A percentile compares a stretch with the other conserved stretches of the same genome.
phyloP scores from a whole-genome alignment of 2,797 vertebrate species.

The Paedocypris micromegethes region DNA sequence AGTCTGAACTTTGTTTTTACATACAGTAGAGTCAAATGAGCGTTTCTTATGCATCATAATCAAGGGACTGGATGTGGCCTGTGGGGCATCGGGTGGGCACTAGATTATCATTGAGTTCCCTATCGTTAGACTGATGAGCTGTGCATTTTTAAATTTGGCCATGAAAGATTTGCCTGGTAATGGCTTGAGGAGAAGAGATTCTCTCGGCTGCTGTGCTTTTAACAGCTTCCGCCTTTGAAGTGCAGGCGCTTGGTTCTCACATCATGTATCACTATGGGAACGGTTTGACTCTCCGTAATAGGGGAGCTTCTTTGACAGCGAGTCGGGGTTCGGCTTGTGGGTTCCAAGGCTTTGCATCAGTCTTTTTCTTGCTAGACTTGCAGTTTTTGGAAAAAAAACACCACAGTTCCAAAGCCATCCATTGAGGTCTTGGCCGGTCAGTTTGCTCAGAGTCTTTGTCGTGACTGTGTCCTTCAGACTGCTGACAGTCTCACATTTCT shows the following conservation, averaged over 20 bases:
- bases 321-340: constrained; percentile 8
- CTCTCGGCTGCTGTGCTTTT: constrained; percentile 41
- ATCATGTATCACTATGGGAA: constrained; percentile 51
- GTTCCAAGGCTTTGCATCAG: not conserved
- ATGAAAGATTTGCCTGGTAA: constrained; percentile 46
- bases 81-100: too few species aligned
- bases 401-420: not conserved
- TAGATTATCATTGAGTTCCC: too few species aligned
- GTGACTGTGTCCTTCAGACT: constrained; percentile 2
- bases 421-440: constrained; percentile 2
- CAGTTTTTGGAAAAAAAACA: not conserved
- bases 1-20: too few species aligned
- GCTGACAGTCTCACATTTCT: not conserved
- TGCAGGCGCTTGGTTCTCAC: constrained; percentile 51
- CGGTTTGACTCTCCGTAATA: constrained; percentile 34
- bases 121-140: constrained; percentile 32
- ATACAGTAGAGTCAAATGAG: too few species aligned
- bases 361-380: not conserved
- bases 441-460: constrained; percentile 1
- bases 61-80: too few species aligned
- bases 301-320: constrained; percentile 29
- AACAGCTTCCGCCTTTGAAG: constrained; percentile 51
- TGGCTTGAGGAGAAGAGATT: constrained; percentile 45
- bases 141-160: constrained; percentile 17
- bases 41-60: too few species aligned